Conservation (phyloP, 2,888 invertebrate genomes). For the Rhyacophila evoluta region DNA sequence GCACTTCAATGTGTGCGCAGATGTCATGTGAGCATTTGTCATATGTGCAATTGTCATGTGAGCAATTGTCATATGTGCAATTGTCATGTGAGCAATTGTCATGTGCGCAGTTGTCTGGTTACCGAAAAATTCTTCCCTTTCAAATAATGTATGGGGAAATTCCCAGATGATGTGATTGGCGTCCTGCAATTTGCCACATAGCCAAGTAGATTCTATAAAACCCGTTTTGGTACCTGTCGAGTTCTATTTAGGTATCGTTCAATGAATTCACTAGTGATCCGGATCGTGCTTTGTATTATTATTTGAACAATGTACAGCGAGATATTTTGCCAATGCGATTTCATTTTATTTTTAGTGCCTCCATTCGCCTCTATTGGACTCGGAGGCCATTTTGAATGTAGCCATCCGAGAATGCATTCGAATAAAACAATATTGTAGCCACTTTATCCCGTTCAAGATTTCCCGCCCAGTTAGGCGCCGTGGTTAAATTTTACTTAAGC, state of each 20-base stretch:
- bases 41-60: no score
- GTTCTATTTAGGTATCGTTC: no score
- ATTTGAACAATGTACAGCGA: background rate
- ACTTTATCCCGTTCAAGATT: constrained; percentile 6
- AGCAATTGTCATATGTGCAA: no score
- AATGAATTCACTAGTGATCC: no score
- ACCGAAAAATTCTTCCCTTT: no score
- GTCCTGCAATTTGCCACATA: no score
- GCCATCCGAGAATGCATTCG: background rate
- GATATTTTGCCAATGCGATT: background rate
- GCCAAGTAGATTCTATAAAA: background rate
- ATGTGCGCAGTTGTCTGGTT: no score
- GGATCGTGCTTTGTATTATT: background rate
- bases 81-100: no score
- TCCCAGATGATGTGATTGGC: no score
- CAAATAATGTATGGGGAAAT: background rate
- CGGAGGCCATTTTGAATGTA: constrained; percentile 1
- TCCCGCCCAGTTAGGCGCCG: background rate
- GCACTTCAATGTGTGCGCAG: no score
- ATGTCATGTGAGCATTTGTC: no score
- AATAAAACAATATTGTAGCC: background rate
- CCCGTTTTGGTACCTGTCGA: no score
- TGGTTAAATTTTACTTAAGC: background rate
- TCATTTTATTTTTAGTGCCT: background rate
- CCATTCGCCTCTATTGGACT: background rate